phyloP scores from a whole-genome alignment of 2,797 vertebrate species.

The Clarias platycephalus region DNA sequence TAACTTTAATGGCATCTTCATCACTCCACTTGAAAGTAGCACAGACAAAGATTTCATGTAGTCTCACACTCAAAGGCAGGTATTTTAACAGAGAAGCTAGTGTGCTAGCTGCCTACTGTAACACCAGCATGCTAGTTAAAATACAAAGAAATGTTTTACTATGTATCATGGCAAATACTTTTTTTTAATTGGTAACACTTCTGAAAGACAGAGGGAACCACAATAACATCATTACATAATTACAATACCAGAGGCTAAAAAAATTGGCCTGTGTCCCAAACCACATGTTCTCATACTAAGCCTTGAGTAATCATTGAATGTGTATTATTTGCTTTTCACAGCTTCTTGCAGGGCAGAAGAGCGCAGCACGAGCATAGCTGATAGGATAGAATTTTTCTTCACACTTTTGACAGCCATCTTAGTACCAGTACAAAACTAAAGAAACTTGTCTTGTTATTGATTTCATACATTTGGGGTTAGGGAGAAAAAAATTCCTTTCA shows the following conservation, averaged over 20 bases:
- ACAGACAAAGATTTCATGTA: neutral
- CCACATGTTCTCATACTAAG: neutral
- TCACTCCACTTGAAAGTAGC: neutral
- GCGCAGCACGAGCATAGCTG: neutral
- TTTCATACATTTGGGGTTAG: neutral
- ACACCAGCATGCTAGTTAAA: neutral
- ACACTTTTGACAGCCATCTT: neutral
- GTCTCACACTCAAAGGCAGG: neutral
- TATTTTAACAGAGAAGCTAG: neutral
- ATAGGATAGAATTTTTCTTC: neutral
- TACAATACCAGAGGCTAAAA: neutral
- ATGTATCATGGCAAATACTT: no score
- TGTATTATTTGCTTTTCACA: neutral
- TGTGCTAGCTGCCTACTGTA: no score
- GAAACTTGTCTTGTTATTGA: neutral
- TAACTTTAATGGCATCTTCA: neutral
- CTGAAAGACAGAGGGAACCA: neutral
- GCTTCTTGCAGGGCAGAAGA: neutral
- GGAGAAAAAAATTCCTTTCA: neutral
- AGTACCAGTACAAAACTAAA: neutral
- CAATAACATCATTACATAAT: neutral
- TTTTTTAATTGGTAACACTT: neutral
- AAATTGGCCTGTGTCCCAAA: neutral
- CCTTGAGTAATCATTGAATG: neutral
- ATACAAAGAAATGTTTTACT: neutral